Evolutionary conservation across 1,140 invertebrate species (phyloP).

Genomic region (Neoseiulus cucumeris): DNA sequence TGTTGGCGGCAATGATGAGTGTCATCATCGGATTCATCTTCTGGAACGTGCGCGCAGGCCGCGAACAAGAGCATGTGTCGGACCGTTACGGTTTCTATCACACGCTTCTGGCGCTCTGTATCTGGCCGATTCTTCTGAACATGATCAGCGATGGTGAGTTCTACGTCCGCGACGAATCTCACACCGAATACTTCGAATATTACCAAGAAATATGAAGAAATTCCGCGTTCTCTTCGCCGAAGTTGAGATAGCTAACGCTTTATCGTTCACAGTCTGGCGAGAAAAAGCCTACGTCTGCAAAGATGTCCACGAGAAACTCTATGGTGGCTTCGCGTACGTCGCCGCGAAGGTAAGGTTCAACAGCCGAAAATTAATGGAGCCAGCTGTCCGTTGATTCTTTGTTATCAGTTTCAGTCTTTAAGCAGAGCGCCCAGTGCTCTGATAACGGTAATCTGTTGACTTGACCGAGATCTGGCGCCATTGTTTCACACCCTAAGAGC

Average conservation of each 20-base stretch:
- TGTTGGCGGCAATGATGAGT: conserved; percentile 54
- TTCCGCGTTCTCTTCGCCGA: neutral
- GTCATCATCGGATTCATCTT: conserved; percentile 64
- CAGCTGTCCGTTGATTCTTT: too few species aligned
- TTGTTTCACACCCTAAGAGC: too few species aligned
- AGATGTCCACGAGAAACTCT: conserved; percentile 55
- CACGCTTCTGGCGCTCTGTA: conserved; percentile 47
- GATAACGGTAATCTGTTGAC: too few species aligned
- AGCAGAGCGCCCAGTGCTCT: too few species aligned
- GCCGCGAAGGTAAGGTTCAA: conserved; percentile 43
- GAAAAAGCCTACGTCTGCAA: conserved; percentile 46
- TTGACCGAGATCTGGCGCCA: too few species aligned
- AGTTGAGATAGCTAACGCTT: neutral
- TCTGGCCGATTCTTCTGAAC: conserved; percentile 51
- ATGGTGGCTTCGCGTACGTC: conserved; percentile 53
- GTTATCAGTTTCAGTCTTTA: too few species aligned
- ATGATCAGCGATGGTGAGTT: conserved; percentile 38
- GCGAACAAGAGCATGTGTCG: conserved; percentile 27
- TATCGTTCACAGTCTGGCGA: conserved; percentile 31
- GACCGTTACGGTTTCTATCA: conserved; percentile 60
- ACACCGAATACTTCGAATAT: neutral
- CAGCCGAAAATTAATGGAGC: neutral
- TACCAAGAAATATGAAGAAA: neutral
- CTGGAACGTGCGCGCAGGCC: conserved; percentile 49
- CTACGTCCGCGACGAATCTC: too few species aligned